Evolutionary conservation across 1,140 invertebrate genomes (phyloP).

Genomic region (Aethina tumida): DNA sequence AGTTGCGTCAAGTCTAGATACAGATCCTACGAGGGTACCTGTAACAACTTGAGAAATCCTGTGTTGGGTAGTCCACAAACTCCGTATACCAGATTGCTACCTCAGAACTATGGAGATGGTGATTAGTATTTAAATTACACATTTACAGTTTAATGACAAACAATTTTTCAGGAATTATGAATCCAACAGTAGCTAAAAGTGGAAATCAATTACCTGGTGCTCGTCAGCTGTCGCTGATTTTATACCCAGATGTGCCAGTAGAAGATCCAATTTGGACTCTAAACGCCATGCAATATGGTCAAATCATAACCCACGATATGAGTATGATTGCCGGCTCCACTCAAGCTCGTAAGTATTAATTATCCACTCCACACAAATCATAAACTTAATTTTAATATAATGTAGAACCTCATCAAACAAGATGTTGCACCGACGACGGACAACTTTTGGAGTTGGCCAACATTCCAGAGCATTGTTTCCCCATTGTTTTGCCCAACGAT

Average conservation of each 20-base stretch:
- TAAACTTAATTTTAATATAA: background rate
- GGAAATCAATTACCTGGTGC: slow-evolving; percentile 53
- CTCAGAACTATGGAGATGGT: slow-evolving; percentile 75
- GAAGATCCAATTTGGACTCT: slow-evolving; percentile 60
- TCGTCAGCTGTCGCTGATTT: slow-evolving; percentile 54
- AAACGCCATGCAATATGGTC: slow-evolving; percentile 77
- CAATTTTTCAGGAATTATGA: slow-evolving; percentile 45
- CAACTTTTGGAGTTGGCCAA: slow-evolving; percentile 41
- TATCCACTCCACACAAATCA: background rate
- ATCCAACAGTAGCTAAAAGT: slow-evolving; percentile 52
- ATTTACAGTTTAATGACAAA: slow-evolving; percentile 6
- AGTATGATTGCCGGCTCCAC: slow-evolving; percentile 59
- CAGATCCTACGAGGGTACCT: slow-evolving; percentile 71
- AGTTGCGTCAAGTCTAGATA: slow-evolving; percentile 48
- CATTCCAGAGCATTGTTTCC: slow-evolving; percentile 59
- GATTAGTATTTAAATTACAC: slow-evolving; percentile 26
- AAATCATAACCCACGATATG: slow-evolving; percentile 83
- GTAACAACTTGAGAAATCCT: slow-evolving; percentile 70
- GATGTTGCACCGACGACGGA: slow-evolving; percentile 61
- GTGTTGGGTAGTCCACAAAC: slow-evolving; percentile 64
- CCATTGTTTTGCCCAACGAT: slow-evolving; percentile 70
- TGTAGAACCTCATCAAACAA: slow-evolving; percentile 52
- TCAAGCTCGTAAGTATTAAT: slow-evolving; percentile 55
- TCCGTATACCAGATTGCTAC: slow-evolving; percentile 51
- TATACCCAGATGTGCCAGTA: slow-evolving; percentile 56